Conservation (phyloP, 1,140 invertebrate genomes). For the Dinothrombium tinctorium region DNA sequence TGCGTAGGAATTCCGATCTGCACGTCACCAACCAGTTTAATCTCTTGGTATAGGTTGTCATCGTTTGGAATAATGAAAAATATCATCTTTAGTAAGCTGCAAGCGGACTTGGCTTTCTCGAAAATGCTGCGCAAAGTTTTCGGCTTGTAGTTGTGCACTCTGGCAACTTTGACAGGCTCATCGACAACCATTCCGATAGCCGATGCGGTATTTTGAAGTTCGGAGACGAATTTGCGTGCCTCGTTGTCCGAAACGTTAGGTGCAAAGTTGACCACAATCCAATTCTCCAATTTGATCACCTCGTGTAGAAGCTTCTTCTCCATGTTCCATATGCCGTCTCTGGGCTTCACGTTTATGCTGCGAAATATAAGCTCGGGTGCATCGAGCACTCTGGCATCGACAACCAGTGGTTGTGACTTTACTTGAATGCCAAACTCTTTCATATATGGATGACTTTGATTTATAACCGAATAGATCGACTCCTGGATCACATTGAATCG, state of each 20-base stretch:
- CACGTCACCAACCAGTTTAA: constrained; percentile 51
- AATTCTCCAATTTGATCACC: constrained; percentile 19
- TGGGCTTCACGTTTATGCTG: constrained; percentile 7
- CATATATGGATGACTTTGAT: constrained; percentile 14
- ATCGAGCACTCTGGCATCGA: constrained; percentile 12
- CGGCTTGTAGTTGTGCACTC: neutral
- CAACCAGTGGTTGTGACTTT: constrained; percentile 4
- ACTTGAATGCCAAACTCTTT: constrained; percentile 16
- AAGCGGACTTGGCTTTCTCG: neutral
- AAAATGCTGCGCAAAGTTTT: neutral
- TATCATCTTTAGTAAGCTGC: neutral
- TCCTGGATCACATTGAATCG: constrained; percentile 6
- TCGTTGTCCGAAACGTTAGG: neutral
- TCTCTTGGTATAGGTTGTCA: constrained; percentile 11
- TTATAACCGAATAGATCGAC: constrained; percentile 10
- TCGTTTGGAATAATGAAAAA: neutral
- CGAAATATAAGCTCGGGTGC: constrained; percentile 10
- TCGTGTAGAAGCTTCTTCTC: constrained; percentile 32
- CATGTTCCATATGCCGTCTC: constrained; percentile 33
- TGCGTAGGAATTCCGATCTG: constrained; percentile 49
- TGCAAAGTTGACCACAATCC: constrained; percentile 14
- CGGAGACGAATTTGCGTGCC: neutral
- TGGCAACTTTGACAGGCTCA: neutral
- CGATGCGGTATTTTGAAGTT: neutral
- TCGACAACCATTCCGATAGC: neutral